A percentile compares a stretch with the other conserved stretches of the same genome.
Conservation (phyloP, 2,888 invertebrate species). For the Meta bourneti region DNA sequence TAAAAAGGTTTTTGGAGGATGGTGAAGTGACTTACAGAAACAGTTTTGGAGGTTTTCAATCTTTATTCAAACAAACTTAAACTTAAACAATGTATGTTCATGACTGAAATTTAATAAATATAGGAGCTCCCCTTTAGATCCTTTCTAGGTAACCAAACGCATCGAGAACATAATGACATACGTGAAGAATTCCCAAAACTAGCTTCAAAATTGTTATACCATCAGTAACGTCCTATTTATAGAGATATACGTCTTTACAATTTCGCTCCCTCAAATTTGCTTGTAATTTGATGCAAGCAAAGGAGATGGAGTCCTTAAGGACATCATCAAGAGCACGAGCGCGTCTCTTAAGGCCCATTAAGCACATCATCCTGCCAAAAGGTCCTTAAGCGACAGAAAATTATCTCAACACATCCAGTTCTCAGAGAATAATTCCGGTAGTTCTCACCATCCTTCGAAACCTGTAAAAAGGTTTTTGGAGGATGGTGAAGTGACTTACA, state of each 20-base stretch:
- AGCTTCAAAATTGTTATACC: neutral
- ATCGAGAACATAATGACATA: too few relatives aligned
- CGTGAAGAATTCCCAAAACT: neutral
- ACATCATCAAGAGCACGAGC: conserved; percentile 34
- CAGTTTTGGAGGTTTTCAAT: too few relatives aligned
- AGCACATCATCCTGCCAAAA: conserved; percentile 19
- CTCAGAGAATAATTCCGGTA: neutral
- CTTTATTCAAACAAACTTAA: too few relatives aligned
- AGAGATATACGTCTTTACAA: neutral
- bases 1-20: too few relatives aligned
- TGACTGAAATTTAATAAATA: too few relatives aligned
- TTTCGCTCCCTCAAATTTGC: neutral
- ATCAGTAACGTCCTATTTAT: neutral
- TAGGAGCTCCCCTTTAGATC: too few relatives aligned
- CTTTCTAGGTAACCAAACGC: too few relatives aligned
- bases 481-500: too few relatives aligned
- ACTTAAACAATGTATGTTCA: too few relatives aligned
- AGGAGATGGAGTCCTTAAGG: conserved; percentile 39
- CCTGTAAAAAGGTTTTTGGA: too few relatives aligned
- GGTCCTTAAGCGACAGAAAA: neutral
- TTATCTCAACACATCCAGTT: neutral
- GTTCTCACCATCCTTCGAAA: too few relatives aligned
- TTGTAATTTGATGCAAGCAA: neutral
- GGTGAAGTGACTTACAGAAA: too few relatives aligned
- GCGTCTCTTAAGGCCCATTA: conserved; percentile 31